phyloP scores from a whole-genome alignment of 2,888 invertebrate genomes.

The Smittia aterrima region DNA sequence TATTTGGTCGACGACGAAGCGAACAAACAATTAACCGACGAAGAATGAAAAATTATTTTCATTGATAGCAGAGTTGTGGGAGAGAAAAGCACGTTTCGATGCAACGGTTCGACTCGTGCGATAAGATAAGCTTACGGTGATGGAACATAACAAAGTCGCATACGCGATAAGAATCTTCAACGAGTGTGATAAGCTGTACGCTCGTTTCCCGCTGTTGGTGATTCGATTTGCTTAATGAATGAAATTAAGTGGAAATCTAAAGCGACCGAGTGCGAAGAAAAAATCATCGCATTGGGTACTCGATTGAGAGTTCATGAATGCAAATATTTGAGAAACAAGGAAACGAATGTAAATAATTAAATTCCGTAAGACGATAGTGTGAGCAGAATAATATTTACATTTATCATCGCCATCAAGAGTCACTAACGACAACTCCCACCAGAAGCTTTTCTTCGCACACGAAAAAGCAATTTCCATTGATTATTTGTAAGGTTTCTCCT shows the following conservation, averaged over 20 bases:
- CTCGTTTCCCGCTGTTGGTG: too few relatives aligned
- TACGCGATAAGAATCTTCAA: too few relatives aligned
- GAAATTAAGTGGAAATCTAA: too few relatives aligned
- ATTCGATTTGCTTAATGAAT: too few relatives aligned
- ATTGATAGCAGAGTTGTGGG: not conserved
- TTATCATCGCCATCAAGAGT: slow-evolving; percentile 10
- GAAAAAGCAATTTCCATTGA: not conserved
- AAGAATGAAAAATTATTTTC: not conserved
- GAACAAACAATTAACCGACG: not conserved
- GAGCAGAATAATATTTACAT: slow-evolving; percentile 14
- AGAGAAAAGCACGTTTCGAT: too few relatives aligned
- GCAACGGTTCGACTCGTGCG: too few relatives aligned
- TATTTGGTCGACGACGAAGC: slow-evolving; percentile 15
- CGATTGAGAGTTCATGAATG: not conserved
- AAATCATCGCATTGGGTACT: too few relatives aligned
- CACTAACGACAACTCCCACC: not conserved
- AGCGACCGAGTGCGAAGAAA: too few relatives aligned
- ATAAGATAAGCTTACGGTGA: too few relatives aligned
- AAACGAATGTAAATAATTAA: not conserved
- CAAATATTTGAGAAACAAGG: not conserved
- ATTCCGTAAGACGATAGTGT: slow-evolving; percentile 14
- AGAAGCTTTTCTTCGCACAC: not conserved
- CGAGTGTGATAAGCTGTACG: too few relatives aligned
- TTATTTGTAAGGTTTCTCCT: not conserved
- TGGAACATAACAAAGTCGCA: too few relatives aligned